Evolutionary conservation across 2,113 vertebrate species (phyloP).

Genomic region (Podarcis cretensis): DNA sequence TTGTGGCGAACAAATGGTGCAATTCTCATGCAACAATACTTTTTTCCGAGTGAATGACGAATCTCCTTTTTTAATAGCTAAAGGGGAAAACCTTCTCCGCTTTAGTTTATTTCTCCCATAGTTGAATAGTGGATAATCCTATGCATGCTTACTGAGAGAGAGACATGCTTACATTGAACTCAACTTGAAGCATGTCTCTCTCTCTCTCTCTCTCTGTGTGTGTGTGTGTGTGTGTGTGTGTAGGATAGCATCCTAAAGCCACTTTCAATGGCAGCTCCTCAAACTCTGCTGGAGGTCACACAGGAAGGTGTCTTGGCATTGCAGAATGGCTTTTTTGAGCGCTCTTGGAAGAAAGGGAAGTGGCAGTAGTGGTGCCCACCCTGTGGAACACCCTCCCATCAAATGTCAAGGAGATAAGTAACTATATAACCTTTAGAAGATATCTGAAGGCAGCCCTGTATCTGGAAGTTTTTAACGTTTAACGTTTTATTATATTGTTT

Average conservation of each 20-base stretch:
- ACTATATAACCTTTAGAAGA: too few species aligned
- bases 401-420: too few species aligned
- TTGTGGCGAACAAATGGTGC: conserved; percentile 17
- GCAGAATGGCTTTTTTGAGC: background rate
- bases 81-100: background rate
- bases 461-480: too few species aligned
- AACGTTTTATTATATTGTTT: too few species aligned
- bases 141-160: background rate
- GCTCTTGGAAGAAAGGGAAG: background rate
- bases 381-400: too few species aligned
- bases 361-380: too few species aligned
- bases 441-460: too few species aligned
- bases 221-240: too few species aligned
- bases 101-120: background rate
- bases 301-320: background rate
- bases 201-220: too few species aligned
- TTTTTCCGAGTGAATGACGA: too few species aligned
- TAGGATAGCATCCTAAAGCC: background rate
- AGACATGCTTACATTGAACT: too few species aligned
- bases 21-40: background rate
- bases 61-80: background rate
- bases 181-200: too few species aligned
- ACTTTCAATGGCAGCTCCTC: background rate
- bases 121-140: background rate
- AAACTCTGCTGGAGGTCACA: background rate